Evolutionary conservation across 2,888 invertebrate genomes (phyloP), one percentile per base, ranked within the genome.

Genomic region (Rutpela maculata): DNA sequence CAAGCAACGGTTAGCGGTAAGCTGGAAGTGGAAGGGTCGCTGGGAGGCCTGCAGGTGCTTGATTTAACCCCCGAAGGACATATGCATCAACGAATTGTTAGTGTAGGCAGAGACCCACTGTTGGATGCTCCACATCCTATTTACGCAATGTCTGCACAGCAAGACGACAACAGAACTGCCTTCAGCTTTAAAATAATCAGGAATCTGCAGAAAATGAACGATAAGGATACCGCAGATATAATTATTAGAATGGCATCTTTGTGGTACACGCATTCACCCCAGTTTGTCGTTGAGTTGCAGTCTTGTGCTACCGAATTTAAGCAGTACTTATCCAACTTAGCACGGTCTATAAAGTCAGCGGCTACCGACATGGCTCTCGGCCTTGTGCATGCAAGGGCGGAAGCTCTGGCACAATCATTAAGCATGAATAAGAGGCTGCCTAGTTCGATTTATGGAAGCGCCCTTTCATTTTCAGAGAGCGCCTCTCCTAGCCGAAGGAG

Each of bases 321-420:
- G 88, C 96, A 96, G 88, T 97, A 97, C 90, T 91, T 96, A 83
- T 94, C 95, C 73, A 95, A 95, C 88, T 92, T 98, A 81, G 97
- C 97, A 15, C 92, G 94, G 72, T 96, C 97, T 69, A 95, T 98
- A 84, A 95, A 95, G 82, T 94, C 95, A 73, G 98, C 98, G 72
- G 98, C 98, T 50, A 95, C 97, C 0, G 98, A 98, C 90, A 96
- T 98, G 94, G 98, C 98, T 26, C 93, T 96, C 78, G 97, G 96
- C 0, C 92, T 98, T 76, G 96, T 96, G 3, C 95, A 95, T 83
- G 94, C 95, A 26, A 93, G 93, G 73, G 89, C 91, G 0, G 93
- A 93, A 84, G 91, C 92, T 7, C 84, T 93, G 72, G 91, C 91
- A 0, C 93, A 93, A 81, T 90, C 92, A 0, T 84, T 93, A 73